These are phyloP conservation scores for Athripsodes cinereus DNA, from an alignment of 2,888 invertebrate species.

Conservation along the genomic window DNA sequence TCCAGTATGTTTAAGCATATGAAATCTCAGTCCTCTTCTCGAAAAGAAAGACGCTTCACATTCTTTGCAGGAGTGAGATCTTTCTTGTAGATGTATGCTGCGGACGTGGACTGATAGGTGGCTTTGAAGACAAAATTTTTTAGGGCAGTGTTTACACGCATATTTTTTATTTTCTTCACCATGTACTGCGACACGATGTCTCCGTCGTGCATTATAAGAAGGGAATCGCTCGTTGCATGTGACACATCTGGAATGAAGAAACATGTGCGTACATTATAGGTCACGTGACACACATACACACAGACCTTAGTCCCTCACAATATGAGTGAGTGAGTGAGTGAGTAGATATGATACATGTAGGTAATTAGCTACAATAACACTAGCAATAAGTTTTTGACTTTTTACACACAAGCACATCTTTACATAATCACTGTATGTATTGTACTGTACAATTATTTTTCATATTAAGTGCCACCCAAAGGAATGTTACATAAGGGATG, in stretches of 20 bases:
- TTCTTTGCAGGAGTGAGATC: slow-evolving; percentile 8
- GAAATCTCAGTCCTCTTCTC: slow-evolving; percentile 8
- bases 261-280: no score
- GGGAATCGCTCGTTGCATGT: slow-evolving; percentile 39
- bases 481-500: no score
- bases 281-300: no score
- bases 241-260: slow-evolving; percentile 33
- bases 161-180: slow-evolving; percentile 15
- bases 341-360: no score
- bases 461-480: no score
- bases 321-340: no score
- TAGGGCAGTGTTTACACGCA: slow-evolving; percentile 20
- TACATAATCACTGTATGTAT: no score
- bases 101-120: slow-evolving; percentile 14
- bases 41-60: slow-evolving; percentile 16
- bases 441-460: no score
- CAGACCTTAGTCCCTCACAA: no score
- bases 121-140: slow-evolving; percentile 9
- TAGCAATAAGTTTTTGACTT: no score
- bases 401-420: no score
- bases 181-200: slow-evolving; percentile 37
- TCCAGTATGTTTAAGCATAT: slow-evolving; percentile 20
- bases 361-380: no score
- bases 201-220: slow-evolving; percentile 41
- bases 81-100: slow-evolving; percentile 16